Percentiles rank a stretch among this genome's conserved stretches.
phyloP scores from a whole-genome alignment of 1,140 invertebrate genomes.

The Cheumatopsyche charites region DNA sequence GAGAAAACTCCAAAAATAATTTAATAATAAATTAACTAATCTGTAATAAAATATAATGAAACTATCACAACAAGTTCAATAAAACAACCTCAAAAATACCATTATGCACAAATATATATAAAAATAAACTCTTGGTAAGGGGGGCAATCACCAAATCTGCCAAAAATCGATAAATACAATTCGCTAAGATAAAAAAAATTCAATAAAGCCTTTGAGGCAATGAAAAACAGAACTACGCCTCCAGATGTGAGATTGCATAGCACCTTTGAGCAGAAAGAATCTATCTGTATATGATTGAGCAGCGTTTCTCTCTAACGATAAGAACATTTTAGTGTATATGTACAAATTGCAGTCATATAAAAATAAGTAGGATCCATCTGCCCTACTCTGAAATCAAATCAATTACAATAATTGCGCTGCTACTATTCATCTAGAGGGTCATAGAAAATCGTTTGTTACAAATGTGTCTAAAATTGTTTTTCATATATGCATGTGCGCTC shows the following conservation, averaged over 20 bases:
- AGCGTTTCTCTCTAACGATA: not conserved
- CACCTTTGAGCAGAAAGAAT: constrained; percentile 3
- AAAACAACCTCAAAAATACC: constrained; percentile 12
- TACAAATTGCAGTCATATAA: constrained; percentile 6
- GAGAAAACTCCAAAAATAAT: not conserved
- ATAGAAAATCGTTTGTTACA: not conserved
- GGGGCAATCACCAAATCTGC: not conserved
- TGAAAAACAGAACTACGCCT: not conserved
- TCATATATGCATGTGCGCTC: not conserved
- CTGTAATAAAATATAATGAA: not conserved
- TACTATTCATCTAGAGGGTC: not conserved
- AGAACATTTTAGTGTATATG: constrained; percentile 8
- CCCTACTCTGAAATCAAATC: not conserved
- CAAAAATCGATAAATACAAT: not conserved
- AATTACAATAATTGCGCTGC: constrained; percentile 1
- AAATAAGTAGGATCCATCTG: not conserved
- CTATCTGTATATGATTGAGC: constrained; percentile 9
- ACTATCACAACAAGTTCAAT: constrained; percentile 9
- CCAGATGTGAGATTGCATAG: not conserved
- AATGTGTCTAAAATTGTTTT: not conserved
- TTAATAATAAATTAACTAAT: not conserved
- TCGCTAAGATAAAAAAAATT: not conserved
- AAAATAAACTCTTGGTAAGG: not conserved
- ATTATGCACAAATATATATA: not conserved
- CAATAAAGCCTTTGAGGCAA: constrained; percentile 8